phyloP scores from a whole-genome alignment of 2,888 invertebrate genomes.

The Agrotis ipsilon region DNA sequence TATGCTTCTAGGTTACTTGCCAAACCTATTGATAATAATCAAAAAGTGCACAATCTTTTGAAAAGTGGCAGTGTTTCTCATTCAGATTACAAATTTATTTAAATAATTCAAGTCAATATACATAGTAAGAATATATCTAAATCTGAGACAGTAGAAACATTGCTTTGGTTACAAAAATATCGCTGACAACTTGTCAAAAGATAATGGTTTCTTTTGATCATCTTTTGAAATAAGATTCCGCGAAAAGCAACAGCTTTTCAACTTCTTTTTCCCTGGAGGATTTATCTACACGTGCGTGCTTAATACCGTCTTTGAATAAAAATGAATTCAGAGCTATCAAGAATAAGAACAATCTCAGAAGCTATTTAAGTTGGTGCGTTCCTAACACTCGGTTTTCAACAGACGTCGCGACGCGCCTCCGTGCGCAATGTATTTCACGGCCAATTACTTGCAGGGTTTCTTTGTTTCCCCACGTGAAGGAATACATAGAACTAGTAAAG shows the following conservation, averaged over 20 bases:
- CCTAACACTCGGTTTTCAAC: slow-evolving; percentile 45
- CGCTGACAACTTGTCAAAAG: neutral
- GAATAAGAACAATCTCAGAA: slow-evolving; percentile 39
- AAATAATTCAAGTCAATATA: too few species aligned
- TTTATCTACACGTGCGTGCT: slow-evolving; percentile 2
- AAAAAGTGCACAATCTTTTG: too few species aligned
- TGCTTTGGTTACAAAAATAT: neutral
- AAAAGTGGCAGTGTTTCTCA: too few species aligned
- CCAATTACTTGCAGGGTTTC: slow-evolving; percentile 57
- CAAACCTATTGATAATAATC: too few species aligned
- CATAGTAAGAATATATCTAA: too few species aligned
- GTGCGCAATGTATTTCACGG: slow-evolving; percentile 54
- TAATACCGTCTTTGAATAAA: slow-evolving; percentile 12
- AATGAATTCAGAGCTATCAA: slow-evolving; percentile 32
- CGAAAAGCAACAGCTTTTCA: slow-evolving; percentile 12
- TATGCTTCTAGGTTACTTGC: too few species aligned
- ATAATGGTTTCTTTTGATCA: slow-evolving; percentile 6
- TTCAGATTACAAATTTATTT: too few species aligned
- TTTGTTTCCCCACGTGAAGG: slow-evolving; percentile 47
- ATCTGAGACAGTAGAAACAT: too few species aligned
- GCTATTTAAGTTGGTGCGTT: slow-evolving; percentile 39
- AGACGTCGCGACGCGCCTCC: slow-evolving; percentile 39
- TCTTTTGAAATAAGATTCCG: neutral
- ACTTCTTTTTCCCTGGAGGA: neutral
- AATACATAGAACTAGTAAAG: slow-evolving; percentile 37